These are phyloP conservation scores for Dermochelys coriacea DNA, from an alignment of 2,797 vertebrate genomes.

Conservation along the genomic window DNA sequence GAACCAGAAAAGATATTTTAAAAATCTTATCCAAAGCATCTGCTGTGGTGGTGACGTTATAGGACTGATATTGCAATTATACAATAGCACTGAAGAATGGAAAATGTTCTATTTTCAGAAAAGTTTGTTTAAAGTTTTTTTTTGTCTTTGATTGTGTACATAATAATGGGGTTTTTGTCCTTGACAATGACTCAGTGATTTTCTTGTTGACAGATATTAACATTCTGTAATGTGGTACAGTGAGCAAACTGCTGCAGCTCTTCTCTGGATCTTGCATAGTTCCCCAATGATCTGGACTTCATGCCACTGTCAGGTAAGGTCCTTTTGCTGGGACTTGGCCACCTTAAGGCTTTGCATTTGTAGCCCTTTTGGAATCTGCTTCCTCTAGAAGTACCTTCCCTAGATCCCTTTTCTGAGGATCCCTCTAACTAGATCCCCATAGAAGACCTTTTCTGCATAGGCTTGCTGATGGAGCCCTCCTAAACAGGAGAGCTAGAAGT, in stretches of 20 bases:
- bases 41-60: not conserved
- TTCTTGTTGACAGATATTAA: not conserved
- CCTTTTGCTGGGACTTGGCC: not conserved
- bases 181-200: accelerated
- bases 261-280: not conserved
- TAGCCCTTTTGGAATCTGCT: not conserved
- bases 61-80: not conserved
- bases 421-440: not conserved
- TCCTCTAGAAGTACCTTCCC: not conserved
- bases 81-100: not conserved
- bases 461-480: not conserved
- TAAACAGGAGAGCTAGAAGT: not conserved
- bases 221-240: not conserved
- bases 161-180: not conserved
- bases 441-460: not conserved
- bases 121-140: not conserved
- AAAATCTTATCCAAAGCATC: not conserved
- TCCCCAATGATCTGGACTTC: not conserved
- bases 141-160: not conserved
- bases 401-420: not conserved
- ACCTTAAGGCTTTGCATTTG: not conserved
- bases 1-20: not conserved
- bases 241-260: not conserved
- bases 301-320: not conserved
- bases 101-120: not conserved